Conservation (phyloP, 2,797 vertebrate species). For the Carapus acus region DNA sequence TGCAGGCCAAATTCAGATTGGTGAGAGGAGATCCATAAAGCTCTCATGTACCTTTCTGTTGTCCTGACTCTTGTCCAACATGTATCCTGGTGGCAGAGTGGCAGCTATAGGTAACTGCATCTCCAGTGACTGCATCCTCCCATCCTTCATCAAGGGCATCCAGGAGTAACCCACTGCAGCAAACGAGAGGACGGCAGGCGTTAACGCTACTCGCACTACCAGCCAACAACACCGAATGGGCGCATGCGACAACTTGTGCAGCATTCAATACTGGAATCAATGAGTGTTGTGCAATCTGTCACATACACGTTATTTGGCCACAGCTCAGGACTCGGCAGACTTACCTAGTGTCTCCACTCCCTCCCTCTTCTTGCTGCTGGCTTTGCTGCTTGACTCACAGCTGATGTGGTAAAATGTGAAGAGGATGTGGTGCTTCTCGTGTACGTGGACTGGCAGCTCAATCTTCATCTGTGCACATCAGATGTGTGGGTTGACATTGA, state of each 20-base stretch:
- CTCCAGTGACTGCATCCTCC: conserved; percentile 82
- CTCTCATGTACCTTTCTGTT: conserved; percentile 73
- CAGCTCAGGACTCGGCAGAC: background rate
- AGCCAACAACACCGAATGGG: no score
- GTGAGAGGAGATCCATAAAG: background rate
- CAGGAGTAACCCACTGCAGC: conserved; percentile 86
- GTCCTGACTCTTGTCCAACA: conserved; percentile 75
- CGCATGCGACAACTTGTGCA: background rate
- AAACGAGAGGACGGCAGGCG: background rate
- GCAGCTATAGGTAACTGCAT: conserved; percentile 84
- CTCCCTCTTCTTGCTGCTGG: conserved; percentile 89
- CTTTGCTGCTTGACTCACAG: conserved; percentile 92
- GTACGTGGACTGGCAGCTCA: conserved; percentile 92
- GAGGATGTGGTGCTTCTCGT: conserved; percentile 93
- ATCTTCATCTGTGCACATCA: conserved; percentile 83
- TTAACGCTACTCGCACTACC: background rate
- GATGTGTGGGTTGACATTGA: background rate
- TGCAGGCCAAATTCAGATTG: background rate
- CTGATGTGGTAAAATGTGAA: conserved; percentile 97
- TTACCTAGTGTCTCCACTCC: conserved; percentile 87
- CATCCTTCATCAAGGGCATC: conserved; percentile 86
- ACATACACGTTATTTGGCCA: background rate
- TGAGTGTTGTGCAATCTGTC: background rate
- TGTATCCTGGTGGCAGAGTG: conserved; percentile 82
- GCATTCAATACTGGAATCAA: background rate